Base-by-base conservation (phyloP, 2,888 invertebrate genomes). In the Furcula furcula region DNA sequence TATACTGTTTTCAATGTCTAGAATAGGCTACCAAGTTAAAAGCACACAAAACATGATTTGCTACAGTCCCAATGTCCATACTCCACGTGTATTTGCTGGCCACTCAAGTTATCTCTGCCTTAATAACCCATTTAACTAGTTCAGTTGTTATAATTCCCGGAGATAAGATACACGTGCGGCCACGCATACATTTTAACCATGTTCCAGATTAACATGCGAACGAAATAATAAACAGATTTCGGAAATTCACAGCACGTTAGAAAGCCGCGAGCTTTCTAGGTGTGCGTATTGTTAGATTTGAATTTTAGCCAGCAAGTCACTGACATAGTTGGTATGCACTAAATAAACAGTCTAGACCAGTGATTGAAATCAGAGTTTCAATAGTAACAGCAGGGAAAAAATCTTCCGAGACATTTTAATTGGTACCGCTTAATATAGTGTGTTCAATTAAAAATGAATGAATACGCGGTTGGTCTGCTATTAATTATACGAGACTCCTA, bases 271-370 rank as follows among this genome's bases (percentile, higher is more conserved):
- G 26, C 26, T 26, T 13, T 23, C 23, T 14, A 13, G 26, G 26
- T 20, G 20, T 20, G 23, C 11, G 23, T 10, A 28, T 28, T 16
- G 15, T 18, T 18, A 18, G 28, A 11, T 28, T 18, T 28, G 10
- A 28, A 28, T 18, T 18, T 7, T 1, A 10, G 18, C 6, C 28
- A 9, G 11, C 15, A 7, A 26, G 29, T 46, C 35, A 39, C 30
- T 36, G 39, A 31, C 46, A 29, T 31, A 31, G 18, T 20, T 27
- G 38, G 46, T 39, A 46, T 48, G 34, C 28, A 34, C 20, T 40
- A 31, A 40, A 34, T 40, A 40, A 51, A 51, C 46, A 52, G 32
- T 36, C 31, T 28, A 28, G 11, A 28, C 28, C 28, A 46, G 33
- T 36, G 33, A 44, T 28, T 29, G 25, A 36, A 29, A 37, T 20